Evolutionary conservation across 2,888 invertebrate genomes (phyloP), one percentile per base, ranked within the genome.

Genomic region (Sussaba pulchella): DNA sequence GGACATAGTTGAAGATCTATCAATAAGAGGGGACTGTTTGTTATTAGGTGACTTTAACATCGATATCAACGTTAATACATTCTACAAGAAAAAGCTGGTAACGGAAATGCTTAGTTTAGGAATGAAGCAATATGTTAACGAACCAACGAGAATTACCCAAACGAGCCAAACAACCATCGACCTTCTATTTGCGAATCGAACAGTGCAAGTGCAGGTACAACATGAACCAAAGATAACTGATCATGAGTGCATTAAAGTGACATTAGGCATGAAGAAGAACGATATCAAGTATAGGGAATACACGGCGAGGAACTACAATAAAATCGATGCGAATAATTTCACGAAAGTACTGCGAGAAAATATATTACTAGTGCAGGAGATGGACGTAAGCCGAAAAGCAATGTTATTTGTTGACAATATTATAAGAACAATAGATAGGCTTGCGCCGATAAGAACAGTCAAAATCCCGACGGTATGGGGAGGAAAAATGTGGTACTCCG

Each of bases 11-110:
- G 41, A 63, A 36, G 69, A 73, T 24, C 45, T 70, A 24, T 10
- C 45, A 50, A 39, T 61, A 61, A 67, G 43, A 52, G 14, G 52
- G 54, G 43, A 76, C 21, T 26, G 52, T 76, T 50, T 61, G 70
- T 71, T 71, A 64, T 2, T 31, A 31, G 31, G 31, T 59, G 31
- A 31, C 6, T 31, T 31, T 31, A 31, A 31, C 6, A 41, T 41
- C 10, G 41, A 41, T 10, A 10, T 41, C 9, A n/a, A n/a, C n/a
- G n/a, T n/a, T n/a, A n/a, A n/a, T n/a, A n/a, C n/a, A n/a, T n/a
- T n/a, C 14, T 47, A 47, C 47, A 47, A 9, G 9, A 47, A 47
- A 5, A 19, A 3, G 14, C 19, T 47, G 14, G 2, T 19, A 17
- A 47, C 1, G 14, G 17, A 17, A 9, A 17, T 47, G 17, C 9